phyloP scores from a whole-genome alignment of 1,140 invertebrate species.

The Chrysomallon squamiferum region DNA sequence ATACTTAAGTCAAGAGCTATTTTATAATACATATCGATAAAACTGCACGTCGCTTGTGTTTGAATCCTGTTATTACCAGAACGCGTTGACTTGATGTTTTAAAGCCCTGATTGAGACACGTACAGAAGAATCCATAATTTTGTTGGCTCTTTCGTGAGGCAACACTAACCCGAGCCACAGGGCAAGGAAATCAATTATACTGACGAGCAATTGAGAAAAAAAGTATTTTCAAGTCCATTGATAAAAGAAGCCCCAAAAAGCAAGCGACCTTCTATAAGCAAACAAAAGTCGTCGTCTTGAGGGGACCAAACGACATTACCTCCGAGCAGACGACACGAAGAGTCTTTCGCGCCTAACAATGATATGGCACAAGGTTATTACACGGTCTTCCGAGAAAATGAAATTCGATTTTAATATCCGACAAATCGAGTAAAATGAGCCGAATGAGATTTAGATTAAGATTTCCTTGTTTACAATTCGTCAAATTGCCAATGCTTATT shows the following conservation, averaged over 20 bases:
- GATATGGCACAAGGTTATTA: not conserved
- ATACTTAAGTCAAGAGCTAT: no score
- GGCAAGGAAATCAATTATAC: slow-evolving; percentile 6
- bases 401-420: slow-evolving; percentile 11
- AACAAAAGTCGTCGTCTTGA: slow-evolving; percentile 3
- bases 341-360: not conserved
- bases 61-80: no score
- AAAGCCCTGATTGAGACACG: no score
- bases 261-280: not conserved
- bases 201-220: slow-evolving; percentile 6
- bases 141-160: no score
- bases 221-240: slow-evolving; percentile 1
- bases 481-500: slow-evolving; percentile 14
- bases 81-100: no score
- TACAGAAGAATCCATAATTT: no score
- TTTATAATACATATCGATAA: no score
- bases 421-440: slow-evolving; percentile 10
- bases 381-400: slow-evolving; percentile 2
- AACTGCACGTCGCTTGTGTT: no score
- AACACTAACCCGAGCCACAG: not conserved
- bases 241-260: slow-evolving; percentile 3
- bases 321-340: not conserved
- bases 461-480: slow-evolving; percentile 16
- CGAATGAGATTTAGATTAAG: slow-evolving; percentile 11
- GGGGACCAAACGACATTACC: slow-evolving; percentile 5